These are phyloP conservation scores for Thripadectes ignobilis DNA, from an alignment of 2,797 vertebrate species.

Conservation along the genomic window DNA sequence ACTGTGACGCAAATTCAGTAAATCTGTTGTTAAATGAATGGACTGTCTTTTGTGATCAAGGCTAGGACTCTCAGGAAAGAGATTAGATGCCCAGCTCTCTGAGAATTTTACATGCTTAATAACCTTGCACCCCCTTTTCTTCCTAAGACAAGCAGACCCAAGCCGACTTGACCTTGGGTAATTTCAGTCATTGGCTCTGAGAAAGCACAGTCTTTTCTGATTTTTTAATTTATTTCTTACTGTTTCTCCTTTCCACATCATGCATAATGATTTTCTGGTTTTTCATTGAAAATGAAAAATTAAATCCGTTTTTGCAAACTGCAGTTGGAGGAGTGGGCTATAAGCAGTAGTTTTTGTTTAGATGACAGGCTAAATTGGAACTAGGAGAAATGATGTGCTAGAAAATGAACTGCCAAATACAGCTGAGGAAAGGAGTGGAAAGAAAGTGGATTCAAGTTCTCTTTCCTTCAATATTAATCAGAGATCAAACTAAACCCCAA, in stretches of 20 bases:
- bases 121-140: background rate
- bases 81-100: background rate
- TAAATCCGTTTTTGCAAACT: background rate
- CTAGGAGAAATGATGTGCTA: background rate
- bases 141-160: background rate
- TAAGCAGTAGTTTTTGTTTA: conserved; percentile 16
- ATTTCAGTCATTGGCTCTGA: background rate
- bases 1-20: background rate
- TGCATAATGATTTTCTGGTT: background rate
- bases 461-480: conserved; percentile 2
- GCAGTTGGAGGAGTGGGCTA: background rate
- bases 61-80: background rate
- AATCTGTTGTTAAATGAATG: background rate
- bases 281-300: conserved; percentile 1
- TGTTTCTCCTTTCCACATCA: background rate
- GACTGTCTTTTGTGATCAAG: background rate
- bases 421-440: background rate
- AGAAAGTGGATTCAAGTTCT: background rate
- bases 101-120: background rate
- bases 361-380: background rate
- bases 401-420: background rate
- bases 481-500: conserved; percentile 17
- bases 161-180: background rate
- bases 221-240: background rate
- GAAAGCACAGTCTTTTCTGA: background rate